Conservation (phyloP, 2,113 vertebrate genomes). For the Clupea harengus region DNA sequence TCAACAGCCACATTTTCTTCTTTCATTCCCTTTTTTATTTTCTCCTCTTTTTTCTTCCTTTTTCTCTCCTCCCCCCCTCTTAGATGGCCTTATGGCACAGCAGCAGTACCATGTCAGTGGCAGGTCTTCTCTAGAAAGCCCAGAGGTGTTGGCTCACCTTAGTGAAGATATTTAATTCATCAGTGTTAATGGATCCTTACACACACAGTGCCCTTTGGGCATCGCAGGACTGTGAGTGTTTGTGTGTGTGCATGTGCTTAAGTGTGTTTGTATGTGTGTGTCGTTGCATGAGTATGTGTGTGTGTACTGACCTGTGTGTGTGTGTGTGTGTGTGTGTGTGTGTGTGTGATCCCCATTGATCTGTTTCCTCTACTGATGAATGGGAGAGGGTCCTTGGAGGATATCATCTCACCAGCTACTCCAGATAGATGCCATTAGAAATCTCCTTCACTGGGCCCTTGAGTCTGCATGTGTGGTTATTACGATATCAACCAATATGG, state of each 20-base stretch:
- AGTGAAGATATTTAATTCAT: constrained; percentile 5
- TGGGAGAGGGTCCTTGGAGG: background rate
- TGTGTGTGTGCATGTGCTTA: background rate
- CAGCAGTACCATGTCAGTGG: background rate
- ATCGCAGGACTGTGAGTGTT: no score
- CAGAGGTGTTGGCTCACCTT: background rate
- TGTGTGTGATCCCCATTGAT: background rate
- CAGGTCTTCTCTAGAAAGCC: background rate
- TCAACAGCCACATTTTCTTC: no score
- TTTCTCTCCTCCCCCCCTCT: no score
- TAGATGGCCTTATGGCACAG: no score
- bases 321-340: background rate
- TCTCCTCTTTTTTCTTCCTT: no score
- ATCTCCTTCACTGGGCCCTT: background rate
- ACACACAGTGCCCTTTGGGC: background rate
- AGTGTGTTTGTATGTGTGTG: no score
- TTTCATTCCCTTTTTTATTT: no score
- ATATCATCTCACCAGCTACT: background rate
- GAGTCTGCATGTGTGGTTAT: background rate
- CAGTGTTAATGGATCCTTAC: constrained; percentile 16
- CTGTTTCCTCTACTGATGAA: background rate
- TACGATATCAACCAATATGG: background rate
- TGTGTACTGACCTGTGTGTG: background rate
- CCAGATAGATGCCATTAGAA: background rate
- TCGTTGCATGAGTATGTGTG: no score